Percentiles rank a stretch among this genome's conserved stretches.
phyloP scores from a whole-genome alignment of 2,888 invertebrate species.

The Dicyrtoma fusca region DNA sequence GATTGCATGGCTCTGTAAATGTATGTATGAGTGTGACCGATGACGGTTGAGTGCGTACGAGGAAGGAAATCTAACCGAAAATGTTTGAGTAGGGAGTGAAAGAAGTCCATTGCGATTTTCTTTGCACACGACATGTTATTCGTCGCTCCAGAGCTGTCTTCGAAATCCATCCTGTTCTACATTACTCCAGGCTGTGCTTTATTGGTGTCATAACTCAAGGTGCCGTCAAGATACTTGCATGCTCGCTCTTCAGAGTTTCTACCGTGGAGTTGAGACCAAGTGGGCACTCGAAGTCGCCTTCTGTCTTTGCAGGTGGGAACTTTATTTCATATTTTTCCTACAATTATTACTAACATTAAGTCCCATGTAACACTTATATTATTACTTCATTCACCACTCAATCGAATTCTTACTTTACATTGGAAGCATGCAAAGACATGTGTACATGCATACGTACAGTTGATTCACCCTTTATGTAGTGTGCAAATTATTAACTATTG shows the following conservation, averaged over 20 bases:
- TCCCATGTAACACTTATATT: too few species aligned
- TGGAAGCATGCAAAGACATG: neutral
- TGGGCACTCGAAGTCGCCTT: constrained; percentile 89
- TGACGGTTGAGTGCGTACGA: too few species aligned
- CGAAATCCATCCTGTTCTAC: constrained; percentile 78
- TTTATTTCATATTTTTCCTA: neutral
- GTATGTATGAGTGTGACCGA: too few species aligned
- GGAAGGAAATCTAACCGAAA: too few species aligned
- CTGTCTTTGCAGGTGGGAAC: constrained; percentile 87
- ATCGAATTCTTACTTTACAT: neutral
- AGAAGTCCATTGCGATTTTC: constrained; percentile 41
- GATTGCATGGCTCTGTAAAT: too few species aligned
- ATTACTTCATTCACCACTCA: neutral
- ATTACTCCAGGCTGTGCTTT: constrained; percentile 80
- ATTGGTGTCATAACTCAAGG: constrained; percentile 74
- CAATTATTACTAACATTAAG: neutral
- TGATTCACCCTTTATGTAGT: too few species aligned
- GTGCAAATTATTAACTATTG: too few species aligned
- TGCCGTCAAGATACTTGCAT: constrained; percentile 87
- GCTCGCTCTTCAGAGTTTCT: constrained; percentile 83
- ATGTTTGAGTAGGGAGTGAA: constrained; percentile 4
- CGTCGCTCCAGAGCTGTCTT: constrained; percentile 79
- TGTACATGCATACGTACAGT: too few species aligned
- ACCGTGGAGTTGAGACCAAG: constrained; percentile 76
- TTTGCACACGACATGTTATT: constrained; percentile 83